Conservation (phyloP, 2,888 invertebrate species). For the Fragum sueziense region DNA sequence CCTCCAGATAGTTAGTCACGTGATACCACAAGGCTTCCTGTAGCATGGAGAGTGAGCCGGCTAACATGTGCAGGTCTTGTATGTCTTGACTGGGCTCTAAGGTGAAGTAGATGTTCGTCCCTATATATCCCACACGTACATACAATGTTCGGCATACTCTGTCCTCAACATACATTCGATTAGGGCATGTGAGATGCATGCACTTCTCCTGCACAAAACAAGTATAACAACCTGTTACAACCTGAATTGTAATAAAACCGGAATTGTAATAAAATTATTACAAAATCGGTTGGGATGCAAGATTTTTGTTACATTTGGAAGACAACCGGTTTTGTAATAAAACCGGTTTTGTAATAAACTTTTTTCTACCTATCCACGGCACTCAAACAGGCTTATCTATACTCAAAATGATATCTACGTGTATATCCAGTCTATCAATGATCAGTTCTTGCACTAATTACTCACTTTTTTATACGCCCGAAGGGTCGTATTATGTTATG, state of each 20-base stretch:
- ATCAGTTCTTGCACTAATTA: too few relatives aligned
- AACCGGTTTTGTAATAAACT: too few relatives aligned
- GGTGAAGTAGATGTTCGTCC: neutral
- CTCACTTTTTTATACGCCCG: neutral
- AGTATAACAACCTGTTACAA: neutral
- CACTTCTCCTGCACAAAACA: constrained; percentile 10
- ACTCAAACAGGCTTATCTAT: too few relatives aligned
- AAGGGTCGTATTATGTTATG: neutral
- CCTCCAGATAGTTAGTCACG: neutral
- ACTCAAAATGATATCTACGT: too few relatives aligned
- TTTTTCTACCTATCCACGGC: too few relatives aligned
- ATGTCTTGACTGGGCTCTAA: neutral
- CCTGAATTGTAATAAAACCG: too few relatives aligned
- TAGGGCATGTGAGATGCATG: neutral
- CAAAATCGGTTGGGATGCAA: too few relatives aligned
- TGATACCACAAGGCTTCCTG: neutral
- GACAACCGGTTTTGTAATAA: too few relatives aligned
- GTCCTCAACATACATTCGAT: neutral
- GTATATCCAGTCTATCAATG: too few relatives aligned
- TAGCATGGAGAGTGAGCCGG: neutral
- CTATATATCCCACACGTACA: neutral
- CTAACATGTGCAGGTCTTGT: neutral
- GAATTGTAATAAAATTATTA: too few relatives aligned
- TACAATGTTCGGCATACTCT: neutral
- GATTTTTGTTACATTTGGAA: too few relatives aligned